Evolutionary conservation across 2,888 invertebrate species (phyloP).

Genomic region (Drosophila formosana): DNA sequence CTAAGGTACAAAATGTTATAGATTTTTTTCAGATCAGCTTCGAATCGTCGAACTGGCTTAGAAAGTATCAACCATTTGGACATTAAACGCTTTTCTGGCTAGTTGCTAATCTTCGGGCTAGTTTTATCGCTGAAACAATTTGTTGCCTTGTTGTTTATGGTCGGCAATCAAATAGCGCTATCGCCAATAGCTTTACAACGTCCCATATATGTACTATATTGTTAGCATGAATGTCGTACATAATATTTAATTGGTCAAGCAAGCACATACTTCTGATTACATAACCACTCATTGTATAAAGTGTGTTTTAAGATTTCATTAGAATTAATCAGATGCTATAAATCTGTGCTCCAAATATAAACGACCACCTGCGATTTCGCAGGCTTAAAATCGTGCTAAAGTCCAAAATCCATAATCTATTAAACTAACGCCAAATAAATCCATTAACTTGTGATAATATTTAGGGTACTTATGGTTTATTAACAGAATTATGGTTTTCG

Average conservation of each 20-base stretch:
- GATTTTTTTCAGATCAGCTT: too few relatives aligned
- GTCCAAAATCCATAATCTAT: conserved; percentile 7
- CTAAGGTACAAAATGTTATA: too few relatives aligned
- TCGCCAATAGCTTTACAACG: conserved; percentile 36
- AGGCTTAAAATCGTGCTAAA: not conserved
- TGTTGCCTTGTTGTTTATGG: conserved; percentile 35
- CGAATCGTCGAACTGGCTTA: too few relatives aligned
- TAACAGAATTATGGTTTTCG: conserved; percentile 4
- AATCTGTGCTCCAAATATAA: not conserved
- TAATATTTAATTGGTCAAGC: conserved; percentile 15
- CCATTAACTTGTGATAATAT: not conserved
- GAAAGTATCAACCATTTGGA: not conserved
- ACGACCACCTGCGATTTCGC: not conserved
- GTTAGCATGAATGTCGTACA: conserved; percentile 1
- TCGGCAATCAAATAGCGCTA: conserved; percentile 32
- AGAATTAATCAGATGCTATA: not conserved
- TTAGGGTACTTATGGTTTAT: not conserved
- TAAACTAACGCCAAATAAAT: conserved; percentile 13
- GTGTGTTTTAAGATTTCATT: not conserved
- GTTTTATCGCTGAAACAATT: conserved; percentile 35
- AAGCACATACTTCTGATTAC: conserved; percentile 5
- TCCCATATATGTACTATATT: conserved; percentile 6
- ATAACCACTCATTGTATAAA: conserved; percentile 1
- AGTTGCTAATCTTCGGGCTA: conserved; percentile 23
- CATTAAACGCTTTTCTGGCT: not conserved